Percentiles rank a stretch among this genome's conserved stretches.
Conservation (phyloP, 2,113 vertebrate species). For the Apteryx owenii region DNA sequence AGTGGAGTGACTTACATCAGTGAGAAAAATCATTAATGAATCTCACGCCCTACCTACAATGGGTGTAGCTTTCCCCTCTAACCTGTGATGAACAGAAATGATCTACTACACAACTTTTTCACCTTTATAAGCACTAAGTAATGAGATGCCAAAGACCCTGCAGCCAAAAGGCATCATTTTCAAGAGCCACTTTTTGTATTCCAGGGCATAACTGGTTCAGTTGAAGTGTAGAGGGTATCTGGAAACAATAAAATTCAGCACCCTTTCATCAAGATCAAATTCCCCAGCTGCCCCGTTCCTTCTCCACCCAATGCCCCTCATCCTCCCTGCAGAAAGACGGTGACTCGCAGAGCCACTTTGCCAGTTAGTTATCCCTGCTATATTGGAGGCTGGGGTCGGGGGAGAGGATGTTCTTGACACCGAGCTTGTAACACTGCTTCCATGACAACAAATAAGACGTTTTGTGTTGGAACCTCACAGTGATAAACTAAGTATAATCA, state of each 20-base stretch:
- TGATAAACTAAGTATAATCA: constrained; percentile 44
- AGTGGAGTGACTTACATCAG: not conserved
- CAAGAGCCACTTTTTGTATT: not conserved
- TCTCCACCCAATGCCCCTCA: not conserved
- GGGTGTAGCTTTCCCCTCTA: not conserved
- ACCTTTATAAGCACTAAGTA: not conserved
- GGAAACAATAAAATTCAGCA: not conserved
- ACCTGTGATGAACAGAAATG: not conserved
- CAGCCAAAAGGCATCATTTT: not conserved
- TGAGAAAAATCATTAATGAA: not conserved
- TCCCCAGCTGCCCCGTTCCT: not conserved
- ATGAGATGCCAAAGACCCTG: not conserved
- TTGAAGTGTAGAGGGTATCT: not conserved
- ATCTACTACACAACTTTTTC: not conserved
- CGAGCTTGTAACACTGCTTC: constrained; percentile 56
- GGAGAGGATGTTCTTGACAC: constrained; percentile 39
- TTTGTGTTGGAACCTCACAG: not conserved
- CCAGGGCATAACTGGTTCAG: not conserved
- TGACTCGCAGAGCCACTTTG: not conserved
- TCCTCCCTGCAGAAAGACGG: not conserved
- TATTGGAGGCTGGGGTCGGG: not conserved
- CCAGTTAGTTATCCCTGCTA: not conserved
- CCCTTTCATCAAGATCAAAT: constrained; percentile 2
- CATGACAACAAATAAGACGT: constrained; percentile 75
- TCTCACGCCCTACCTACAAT: not conserved